Evolutionary conservation across 2,888 invertebrate genomes (phyloP).

Genomic region (Ectropis crepuscularia): DNA sequence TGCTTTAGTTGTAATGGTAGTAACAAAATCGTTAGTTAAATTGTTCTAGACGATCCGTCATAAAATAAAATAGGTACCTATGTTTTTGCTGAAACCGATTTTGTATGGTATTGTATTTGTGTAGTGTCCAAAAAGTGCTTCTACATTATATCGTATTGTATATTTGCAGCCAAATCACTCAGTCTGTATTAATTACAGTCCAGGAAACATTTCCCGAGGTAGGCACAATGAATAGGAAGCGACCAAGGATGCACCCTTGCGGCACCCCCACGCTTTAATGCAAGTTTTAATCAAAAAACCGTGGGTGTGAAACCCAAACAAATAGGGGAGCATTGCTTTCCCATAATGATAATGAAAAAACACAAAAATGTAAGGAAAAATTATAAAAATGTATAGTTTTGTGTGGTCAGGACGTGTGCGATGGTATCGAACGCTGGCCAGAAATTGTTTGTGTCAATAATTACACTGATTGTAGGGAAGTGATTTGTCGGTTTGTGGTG

Average conservation of each 20-base stretch:
- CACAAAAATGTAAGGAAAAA: constrained; percentile 68
- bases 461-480: constrained; percentile 60
- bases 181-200: constrained; percentile 37
- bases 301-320: constrained; percentile 82
- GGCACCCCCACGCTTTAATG: constrained; percentile 70
- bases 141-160: too few relatives aligned
- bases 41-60: too few relatives aligned
- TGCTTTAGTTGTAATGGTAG: too few relatives aligned
- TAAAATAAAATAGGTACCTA: too few relatives aligned
- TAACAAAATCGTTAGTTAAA: too few relatives aligned
- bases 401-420: constrained; percentile 61
- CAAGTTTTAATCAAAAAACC: constrained; percentile 79
- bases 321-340: constrained; percentile 73
- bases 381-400: constrained; percentile 51
- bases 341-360: constrained; percentile 82
- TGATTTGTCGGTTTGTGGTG: constrained; percentile 60
- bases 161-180: constrained; percentile 29
- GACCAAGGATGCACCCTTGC: constrained; percentile 72
- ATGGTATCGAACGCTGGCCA: constrained; percentile 71
- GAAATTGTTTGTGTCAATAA: constrained; percentile 74
- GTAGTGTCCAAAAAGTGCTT: too few relatives aligned
- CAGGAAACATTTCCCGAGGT: constrained; percentile 34
- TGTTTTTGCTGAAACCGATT: too few relatives aligned
- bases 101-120: too few relatives aligned
- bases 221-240: constrained; percentile 61